Conservation (phyloP, 2,113 vertebrate genomes). For the Aphyosemion australe region DNA sequence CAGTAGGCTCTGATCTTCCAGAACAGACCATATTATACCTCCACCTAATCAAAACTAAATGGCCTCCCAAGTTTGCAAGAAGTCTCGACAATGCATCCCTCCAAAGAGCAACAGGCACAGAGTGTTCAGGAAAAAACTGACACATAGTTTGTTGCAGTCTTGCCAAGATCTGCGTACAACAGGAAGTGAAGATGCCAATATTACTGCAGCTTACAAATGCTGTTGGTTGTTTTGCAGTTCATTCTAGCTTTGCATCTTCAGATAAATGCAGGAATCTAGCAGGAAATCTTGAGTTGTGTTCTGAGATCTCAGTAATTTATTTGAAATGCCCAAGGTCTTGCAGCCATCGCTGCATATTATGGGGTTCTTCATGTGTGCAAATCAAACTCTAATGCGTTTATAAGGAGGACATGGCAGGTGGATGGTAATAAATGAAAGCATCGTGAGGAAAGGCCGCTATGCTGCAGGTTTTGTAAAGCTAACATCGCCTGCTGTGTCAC, state of each 20-base stretch:
- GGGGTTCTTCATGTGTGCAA: background rate
- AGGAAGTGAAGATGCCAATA: constrained; percentile 24
- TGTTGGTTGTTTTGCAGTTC: constrained; percentile 17
- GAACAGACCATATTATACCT: background rate
- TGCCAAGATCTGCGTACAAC: constrained; percentile 31
- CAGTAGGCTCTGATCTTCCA: background rate
- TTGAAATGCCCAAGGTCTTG: background rate
- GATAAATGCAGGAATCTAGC: background rate
- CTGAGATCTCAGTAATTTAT: background rate
- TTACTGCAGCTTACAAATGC: constrained; percentile 20
- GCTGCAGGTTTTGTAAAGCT: constrained; percentile 25
- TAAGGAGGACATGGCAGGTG: constrained; percentile 1
- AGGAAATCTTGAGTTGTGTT: background rate
- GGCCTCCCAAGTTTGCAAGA: background rate
- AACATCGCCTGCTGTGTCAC: constrained; percentile 9
- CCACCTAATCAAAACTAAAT: constrained; percentile 8
- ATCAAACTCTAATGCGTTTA: constrained; percentile 6
- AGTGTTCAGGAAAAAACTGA: constrained; percentile 43
- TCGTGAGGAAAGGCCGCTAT: constrained; percentile 25
- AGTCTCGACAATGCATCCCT: constrained; percentile 19
- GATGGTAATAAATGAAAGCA: background rate
- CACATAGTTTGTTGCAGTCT: constrained; percentile 22
- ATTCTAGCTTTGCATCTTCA: constrained; percentile 3
- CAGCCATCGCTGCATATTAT: background rate
- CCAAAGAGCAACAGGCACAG: constrained; percentile 38